These are phyloP conservation scores for Zeuzera pyrina DNA, from an alignment of 2,888 invertebrate species.

Conservation along the genomic window DNA sequence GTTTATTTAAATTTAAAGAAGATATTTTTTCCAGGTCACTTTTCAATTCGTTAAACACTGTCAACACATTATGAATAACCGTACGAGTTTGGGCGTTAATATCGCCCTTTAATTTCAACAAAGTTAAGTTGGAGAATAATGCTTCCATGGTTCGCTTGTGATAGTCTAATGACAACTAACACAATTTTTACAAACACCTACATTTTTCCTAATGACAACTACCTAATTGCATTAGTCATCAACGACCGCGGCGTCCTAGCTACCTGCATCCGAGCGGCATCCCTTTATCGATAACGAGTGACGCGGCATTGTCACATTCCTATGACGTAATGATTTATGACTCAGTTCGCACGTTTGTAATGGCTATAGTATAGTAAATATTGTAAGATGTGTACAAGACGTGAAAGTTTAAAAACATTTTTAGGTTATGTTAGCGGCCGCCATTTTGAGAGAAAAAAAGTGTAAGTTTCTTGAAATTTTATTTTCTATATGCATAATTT, in stretches of 20 bases:
- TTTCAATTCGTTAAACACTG: background rate
- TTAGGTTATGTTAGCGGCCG: no score
- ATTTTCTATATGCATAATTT: no score
- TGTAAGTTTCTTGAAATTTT: no score
- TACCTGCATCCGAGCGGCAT: background rate
- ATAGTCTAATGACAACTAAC: no score
- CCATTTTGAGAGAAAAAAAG: no score
- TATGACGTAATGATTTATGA: background rate
- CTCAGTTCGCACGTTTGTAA: no score
- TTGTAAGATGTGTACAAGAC: no score
- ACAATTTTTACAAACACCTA: no score
- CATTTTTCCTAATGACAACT: no score
- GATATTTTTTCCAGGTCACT: background rate
- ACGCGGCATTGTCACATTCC: background rate
- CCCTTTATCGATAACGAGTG: background rate
- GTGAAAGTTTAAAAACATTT: no score
- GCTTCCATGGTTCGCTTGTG: background rate
- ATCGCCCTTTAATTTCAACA: background rate
- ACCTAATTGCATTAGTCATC: background rate
- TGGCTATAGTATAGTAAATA: no score
- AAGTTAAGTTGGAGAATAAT: background rate
- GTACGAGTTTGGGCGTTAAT: background rate
- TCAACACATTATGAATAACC: constrained; percentile 1
- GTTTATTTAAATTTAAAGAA: background rate
- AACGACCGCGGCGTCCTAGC: no score